Conservation (phyloP, 2,113 vertebrate genomes). For the Centropus unirufus region DNA sequence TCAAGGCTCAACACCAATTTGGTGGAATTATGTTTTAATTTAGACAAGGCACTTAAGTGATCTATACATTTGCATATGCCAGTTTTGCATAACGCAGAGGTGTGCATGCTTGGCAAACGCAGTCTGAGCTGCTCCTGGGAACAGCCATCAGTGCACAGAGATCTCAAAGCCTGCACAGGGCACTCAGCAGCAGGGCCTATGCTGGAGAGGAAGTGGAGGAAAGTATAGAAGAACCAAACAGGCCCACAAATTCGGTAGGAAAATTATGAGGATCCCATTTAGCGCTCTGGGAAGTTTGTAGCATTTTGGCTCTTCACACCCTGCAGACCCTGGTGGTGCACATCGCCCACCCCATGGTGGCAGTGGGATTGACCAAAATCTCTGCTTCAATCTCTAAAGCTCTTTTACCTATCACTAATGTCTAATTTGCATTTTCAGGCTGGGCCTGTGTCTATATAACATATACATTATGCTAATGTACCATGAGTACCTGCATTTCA, state of each 20-base stretch:
- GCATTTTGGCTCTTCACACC: background rate
- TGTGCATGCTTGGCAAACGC: background rate
- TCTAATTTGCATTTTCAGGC: background rate
- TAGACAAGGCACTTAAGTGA: background rate
- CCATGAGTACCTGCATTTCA: background rate
- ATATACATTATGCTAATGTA: background rate
- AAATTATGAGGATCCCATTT: background rate
- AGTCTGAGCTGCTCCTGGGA: background rate
- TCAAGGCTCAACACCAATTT: background rate
- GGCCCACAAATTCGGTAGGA: background rate
- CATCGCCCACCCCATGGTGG: background rate
- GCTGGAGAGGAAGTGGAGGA: background rate
- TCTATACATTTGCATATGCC: background rate
- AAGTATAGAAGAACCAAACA: background rate
- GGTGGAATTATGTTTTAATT: background rate
- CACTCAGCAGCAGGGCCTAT: background rate
- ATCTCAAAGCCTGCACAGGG: background rate
- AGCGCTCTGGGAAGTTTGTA: background rate
- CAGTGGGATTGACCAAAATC: background rate
- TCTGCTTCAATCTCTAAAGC: rapidly evolving
- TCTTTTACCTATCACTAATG: background rate
- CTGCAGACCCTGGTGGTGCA: background rate
- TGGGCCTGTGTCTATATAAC: background rate
- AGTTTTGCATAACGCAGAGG: background rate
- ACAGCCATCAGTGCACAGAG: background rate